These are phyloP conservation scores for Orthosia gracilis DNA, from an alignment of 2,888 invertebrate species.

Conservation along the genomic window DNA sequence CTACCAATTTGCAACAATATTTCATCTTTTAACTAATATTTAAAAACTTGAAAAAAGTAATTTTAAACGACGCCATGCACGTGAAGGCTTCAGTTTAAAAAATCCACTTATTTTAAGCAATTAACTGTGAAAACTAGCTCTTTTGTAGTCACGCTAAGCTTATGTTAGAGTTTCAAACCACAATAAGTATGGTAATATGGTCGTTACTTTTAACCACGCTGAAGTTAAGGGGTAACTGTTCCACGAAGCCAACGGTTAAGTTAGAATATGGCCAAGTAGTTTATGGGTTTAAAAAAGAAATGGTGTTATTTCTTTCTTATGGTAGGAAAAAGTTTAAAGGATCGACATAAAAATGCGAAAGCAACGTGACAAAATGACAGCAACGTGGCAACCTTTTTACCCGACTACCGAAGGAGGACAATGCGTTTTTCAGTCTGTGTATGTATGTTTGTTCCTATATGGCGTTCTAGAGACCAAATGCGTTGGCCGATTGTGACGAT, in stretches of 20 bases:
- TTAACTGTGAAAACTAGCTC: constrained; percentile 50
- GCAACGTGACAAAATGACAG: neutral
- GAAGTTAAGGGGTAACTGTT: constrained; percentile 36
- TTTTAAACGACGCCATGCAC: constrained; percentile 38
- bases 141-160: constrained; percentile 60
- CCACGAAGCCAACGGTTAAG: constrained; percentile 8
- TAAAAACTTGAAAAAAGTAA: constrained; percentile 4
- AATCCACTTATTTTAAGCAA: constrained; percentile 49
- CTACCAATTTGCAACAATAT: constrained; percentile 19
- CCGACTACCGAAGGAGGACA: too few relatives aligned
- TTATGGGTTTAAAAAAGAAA: neutral
- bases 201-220: constrained; percentile 44
- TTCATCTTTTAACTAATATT: constrained; percentile 23
- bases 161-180: constrained; percentile 30
- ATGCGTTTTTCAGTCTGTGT: too few relatives aligned
- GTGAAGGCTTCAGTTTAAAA: constrained; percentile 52
- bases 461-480: too few relatives aligned
- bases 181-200: constrained; percentile 50
- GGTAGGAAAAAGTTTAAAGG: neutral
- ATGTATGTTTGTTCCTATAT: too few relatives aligned
- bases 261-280: neutral
- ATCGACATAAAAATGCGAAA: neutral
- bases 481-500: too few relatives aligned
- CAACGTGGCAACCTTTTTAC: too few relatives aligned
- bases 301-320: neutral